phyloP scores from a whole-genome alignment of 2,888 invertebrate species.

The Diplolepis rosae region DNA sequence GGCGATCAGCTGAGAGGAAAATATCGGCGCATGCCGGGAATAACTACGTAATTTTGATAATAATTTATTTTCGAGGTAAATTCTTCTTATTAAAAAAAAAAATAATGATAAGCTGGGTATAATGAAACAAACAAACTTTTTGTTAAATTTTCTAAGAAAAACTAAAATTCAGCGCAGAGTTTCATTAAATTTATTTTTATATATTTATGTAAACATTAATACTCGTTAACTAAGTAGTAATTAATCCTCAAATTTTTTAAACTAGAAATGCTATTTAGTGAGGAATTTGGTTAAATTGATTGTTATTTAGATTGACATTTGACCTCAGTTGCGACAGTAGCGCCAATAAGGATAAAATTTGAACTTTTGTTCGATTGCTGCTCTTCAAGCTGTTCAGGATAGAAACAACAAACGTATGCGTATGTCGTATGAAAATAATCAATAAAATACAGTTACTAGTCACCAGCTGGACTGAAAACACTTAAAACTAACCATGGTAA shows the following conservation, averaged over 20 bases:
- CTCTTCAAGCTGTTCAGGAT: neutral
- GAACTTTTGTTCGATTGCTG: neutral
- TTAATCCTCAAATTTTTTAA: neutral
- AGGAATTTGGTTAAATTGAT: neutral
- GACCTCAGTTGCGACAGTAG: slow-evolving; percentile 4
- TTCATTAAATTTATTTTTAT: no score
- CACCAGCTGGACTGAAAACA: neutral
- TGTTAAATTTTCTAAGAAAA: neutral
- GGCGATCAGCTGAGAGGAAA: neutral
- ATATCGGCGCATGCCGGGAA: neutral
- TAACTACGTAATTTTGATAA: neutral
- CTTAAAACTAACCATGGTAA: slow-evolving; percentile 2
- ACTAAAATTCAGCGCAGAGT: no score
- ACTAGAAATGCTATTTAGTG: neutral
- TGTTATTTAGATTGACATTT: neutral
- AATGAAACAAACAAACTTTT: no score
- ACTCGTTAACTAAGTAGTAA: no score
- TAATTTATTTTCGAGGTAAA: neutral
- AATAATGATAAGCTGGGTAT: no score
- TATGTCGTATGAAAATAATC: neutral
- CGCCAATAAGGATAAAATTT: slow-evolving; percentile 2
- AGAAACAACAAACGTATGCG: no score
- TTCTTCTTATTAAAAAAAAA: neutral
- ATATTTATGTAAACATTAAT: no score
- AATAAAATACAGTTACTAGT: slow-evolving; percentile 1